Evolutionary conservation across 2,113 vertebrate species (phyloP), one percentile per base, ranked within the genome.

Genomic region (Conger conger): DNA sequence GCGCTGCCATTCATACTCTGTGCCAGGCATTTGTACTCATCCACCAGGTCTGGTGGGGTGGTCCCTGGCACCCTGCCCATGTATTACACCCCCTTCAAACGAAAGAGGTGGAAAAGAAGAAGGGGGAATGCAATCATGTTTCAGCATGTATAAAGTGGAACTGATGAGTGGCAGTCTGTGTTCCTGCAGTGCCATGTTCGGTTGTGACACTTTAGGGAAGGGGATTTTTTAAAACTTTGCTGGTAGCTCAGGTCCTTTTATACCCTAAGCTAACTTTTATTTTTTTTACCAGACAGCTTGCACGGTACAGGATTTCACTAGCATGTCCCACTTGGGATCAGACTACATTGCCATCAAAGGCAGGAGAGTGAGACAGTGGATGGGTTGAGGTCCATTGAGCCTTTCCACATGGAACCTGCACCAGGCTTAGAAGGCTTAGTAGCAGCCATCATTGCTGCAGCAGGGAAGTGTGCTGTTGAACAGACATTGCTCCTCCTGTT

Each of bases 21-120:
- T 91, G 93, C 93, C 94, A 94, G 93, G 85, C 82, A 86, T 91
- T 93, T 92, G 93, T 93, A 90, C 90, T 89, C 91, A 38, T 86
- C 90, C 85, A 80, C 91, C 86, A 87, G 82, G 92, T 84, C 89
- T 90, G 88, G 88, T 35, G 54, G 83, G 86, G 87, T 73, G 68
- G 68, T 73, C 68, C 68, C 68, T 73, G 68, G 68, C 68, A 73
- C 68, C n/a, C 68, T 20, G 38, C 78, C 35, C 2, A 8, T 38
- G 38, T 79, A 37, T 37, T 37, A 17, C 78, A 40, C 18, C 68
- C 68, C 5, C 68, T 33, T n/a, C n/a, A 33, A 73, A 73, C 13
- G 68, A 73, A 73, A 73, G 68, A 30, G 68, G 27, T 73, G n/a
- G 68, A 73, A 30, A 73, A 13, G 11, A 73, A 2, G 27, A 15